Percentiles rank a stretch among this genome's conserved stretches.
These are phyloP conservation scores for Arnoldichthys spilopterus DNA, from an alignment of 2,797 vertebrate species.

Conservation along the genomic window DNA sequence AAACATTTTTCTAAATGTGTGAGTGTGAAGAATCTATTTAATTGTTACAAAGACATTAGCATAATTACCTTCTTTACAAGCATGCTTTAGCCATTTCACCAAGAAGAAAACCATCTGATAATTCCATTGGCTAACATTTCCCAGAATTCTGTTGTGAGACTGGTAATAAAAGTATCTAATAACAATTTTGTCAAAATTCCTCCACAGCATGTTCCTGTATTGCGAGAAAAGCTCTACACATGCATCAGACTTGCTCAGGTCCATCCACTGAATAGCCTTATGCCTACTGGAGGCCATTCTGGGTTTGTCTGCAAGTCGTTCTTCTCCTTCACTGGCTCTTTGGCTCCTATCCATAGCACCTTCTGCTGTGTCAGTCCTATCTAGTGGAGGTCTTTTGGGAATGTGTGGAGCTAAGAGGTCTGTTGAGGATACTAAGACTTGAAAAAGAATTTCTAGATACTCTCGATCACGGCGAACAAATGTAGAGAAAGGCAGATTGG, in stretches of 20 bases:
- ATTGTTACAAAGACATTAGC: no score
- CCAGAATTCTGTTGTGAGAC: constrained; percentile 25
- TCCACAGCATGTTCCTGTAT: constrained; percentile 69
- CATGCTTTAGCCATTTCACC: constrained; percentile 58
- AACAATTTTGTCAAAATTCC: constrained; percentile 61
- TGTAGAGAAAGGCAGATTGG: constrained; percentile 44
- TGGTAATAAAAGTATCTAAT: constrained; percentile 64
- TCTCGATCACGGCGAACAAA: constrained; percentile 57
- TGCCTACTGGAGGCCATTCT: constrained; percentile 30
- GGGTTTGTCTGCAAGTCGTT: constrained; percentile 12
- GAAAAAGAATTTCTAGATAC: constrained; percentile 66
- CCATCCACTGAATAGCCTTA: constrained; percentile 64
- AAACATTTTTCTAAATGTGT: no score
- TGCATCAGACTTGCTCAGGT: constrained; percentile 59
- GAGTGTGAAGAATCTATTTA: no score
- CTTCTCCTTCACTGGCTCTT: constrained; percentile 16
- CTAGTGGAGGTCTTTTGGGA: constrained; percentile 41
- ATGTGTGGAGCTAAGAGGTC: constrained; percentile 64
- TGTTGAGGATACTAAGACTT: constrained; percentile 66
- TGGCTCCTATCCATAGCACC: neutral
- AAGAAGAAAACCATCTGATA: constrained; percentile 58
- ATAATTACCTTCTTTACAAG: constrained; percentile 58
- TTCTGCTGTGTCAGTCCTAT: constrained; percentile 24
- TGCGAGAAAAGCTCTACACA: constrained; percentile 64
- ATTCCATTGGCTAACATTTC: constrained; percentile 70